Evolutionary conservation across 2,113 vertebrate genomes (phyloP).

Genomic region (Hippopotamus amphibius): DNA sequence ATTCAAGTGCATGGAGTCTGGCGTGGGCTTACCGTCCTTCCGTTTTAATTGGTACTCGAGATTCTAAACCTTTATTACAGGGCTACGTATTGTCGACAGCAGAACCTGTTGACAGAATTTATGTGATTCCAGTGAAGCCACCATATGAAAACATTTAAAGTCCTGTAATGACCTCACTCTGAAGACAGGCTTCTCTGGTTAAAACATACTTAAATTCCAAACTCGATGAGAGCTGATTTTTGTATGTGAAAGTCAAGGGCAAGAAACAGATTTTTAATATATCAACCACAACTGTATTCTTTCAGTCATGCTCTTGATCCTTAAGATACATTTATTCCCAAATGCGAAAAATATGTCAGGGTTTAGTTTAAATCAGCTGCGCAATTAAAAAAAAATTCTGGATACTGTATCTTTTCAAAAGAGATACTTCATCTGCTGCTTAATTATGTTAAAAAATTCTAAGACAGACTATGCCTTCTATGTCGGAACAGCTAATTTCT

Average conservation of each 20-base stretch:
- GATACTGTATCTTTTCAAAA: not conserved
- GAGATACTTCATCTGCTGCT: not conserved
- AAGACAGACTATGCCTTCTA: fast-evolving
- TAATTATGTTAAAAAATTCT: not conserved
- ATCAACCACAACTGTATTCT: fast-evolving
- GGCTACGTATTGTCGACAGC: fast-evolving
- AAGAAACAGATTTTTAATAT: not conserved
- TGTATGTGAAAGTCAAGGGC: too few species aligned
- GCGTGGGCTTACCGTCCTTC: fast-evolving
- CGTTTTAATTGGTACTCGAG: fast-evolving
- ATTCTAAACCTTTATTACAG: fast-evolving
- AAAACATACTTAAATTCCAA: not conserved
- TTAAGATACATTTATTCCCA: not conserved
- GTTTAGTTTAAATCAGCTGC: not conserved
- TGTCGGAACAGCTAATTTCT: fast-evolving
- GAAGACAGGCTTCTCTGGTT: not conserved
- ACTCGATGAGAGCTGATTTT: not conserved
- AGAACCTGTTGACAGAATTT: not conserved
- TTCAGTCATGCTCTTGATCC: not conserved
- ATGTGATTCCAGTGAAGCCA: not conserved
- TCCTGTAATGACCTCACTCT: not conserved
- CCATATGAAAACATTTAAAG: not conserved
- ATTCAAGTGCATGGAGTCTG: too few species aligned
- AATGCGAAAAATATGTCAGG: too few species aligned
- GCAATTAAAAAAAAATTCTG: not conserved